Percentiles rank a stretch among this genome's conserved stretches.
Conservation (phyloP, 2,888 invertebrate genomes). For the Trypoxylon attenuatum region DNA sequence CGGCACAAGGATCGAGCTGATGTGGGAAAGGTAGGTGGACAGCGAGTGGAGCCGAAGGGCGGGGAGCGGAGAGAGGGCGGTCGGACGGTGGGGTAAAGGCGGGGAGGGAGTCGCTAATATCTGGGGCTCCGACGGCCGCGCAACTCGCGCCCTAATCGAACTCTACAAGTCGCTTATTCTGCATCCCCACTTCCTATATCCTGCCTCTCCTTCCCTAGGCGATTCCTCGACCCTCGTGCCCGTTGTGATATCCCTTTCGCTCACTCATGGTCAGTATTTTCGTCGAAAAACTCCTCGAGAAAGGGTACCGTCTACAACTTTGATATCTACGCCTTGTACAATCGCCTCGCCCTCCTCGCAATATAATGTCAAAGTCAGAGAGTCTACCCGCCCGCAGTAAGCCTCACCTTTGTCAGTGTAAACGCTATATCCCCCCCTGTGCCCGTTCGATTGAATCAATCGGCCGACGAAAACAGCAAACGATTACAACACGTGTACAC, state of each 20-base stretch:
- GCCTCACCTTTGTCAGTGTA: background rate
- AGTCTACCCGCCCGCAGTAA: background rate
- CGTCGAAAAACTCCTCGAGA: slow-evolving; percentile 38
- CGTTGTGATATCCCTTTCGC: slow-evolving; percentile 51
- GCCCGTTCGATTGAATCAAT: background rate
- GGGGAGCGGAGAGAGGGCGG: too few species aligned
- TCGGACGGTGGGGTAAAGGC: background rate
- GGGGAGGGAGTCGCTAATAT: slow-evolving; percentile 73
- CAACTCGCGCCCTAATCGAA: slow-evolving; percentile 71
- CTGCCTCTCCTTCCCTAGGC: slow-evolving; percentile 38
- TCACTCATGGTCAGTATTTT: slow-evolving; percentile 56
- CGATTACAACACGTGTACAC: slow-evolving; percentile 37
- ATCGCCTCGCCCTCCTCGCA: slow-evolving; percentile 9
- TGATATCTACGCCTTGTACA: slow-evolving; percentile 28
- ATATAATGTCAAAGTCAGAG: too few species aligned
- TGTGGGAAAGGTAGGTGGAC: slow-evolving; percentile 9
- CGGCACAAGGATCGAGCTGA: background rate
- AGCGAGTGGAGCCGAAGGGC: too few species aligned
- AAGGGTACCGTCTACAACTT: slow-evolving; percentile 25
- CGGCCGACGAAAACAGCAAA: slow-evolving; percentile 5
- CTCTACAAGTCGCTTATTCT: slow-evolving; percentile 59
- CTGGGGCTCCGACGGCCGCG: slow-evolving; percentile 74
- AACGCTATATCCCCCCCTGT: background rate
- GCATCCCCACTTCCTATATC: slow-evolving; percentile 49
- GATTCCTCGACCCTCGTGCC: slow-evolving; percentile 28